A percentile compares a stretch with the other conserved stretches of the same genome.
phyloP scores from a whole-genome alignment of 2,888 invertebrate genomes.

The Serripes groenlandicus region DNA sequence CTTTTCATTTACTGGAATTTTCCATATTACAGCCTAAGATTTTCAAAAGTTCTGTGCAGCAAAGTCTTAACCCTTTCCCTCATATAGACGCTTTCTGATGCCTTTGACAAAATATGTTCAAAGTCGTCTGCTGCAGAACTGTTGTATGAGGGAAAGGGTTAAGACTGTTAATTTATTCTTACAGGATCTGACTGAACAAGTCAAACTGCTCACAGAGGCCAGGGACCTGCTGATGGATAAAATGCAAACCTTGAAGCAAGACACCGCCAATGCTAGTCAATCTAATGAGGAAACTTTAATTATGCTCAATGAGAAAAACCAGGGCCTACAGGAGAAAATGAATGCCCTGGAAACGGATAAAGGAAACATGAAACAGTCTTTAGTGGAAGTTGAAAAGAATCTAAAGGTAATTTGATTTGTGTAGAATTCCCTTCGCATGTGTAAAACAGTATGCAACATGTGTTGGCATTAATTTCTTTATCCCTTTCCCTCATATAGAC shows the following conservation, averaged over 20 bases:
- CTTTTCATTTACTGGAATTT: too few species aligned
- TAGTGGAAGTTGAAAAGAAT: conserved; percentile 10
- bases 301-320: conserved; percentile 62
- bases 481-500: too few species aligned
- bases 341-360: conserved; percentile 48
- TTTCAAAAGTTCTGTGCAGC: neutral
- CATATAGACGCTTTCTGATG: too few species aligned
- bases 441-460: too few species aligned
- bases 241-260: conserved; percentile 65
- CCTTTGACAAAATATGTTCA: too few species aligned
- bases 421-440: too few species aligned
- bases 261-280: conserved; percentile 33
- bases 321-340: conserved; percentile 58
- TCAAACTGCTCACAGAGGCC: conserved; percentile 75
- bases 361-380: conserved; percentile 17
- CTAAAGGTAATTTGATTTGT: conserved; percentile 36
- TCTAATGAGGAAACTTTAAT: conserved; percentile 56
- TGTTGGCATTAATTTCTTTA: too few species aligned
- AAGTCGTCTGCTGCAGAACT: too few species aligned
- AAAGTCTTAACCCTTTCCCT: neutral
- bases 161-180: conserved; percentile 1
- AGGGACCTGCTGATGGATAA: conserved; percentile 75
- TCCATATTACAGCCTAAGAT: neutral
- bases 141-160: too few species aligned
- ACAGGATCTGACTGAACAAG: conserved; percentile 78